Evolutionary conservation across 2,888 invertebrate genomes (phyloP), one percentile per base, ranked within the genome.

Genomic region (Rotaria macrura): DNA sequence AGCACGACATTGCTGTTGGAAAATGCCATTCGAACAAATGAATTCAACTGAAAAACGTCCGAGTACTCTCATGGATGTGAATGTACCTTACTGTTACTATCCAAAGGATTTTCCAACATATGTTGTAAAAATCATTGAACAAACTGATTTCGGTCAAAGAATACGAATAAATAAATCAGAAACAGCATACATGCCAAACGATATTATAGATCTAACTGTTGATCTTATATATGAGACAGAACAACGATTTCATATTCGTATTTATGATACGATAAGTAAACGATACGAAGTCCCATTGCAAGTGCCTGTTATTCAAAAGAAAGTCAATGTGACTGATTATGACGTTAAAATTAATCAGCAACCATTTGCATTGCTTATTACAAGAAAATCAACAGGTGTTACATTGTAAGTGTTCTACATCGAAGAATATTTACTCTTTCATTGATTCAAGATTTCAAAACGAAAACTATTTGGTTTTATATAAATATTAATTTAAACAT

Each of bases 31-130:
- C 34, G 20, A 40, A 43, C 10, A 43, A 34, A 38, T 3, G 23
- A 34, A 54, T 38, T 23, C 2, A 49, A 49, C 54, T 12, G 6
- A 2, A 17, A 52, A 49, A 47, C 54, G 43, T n/a, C 29, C 43
- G n/a, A 83, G 5, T 43, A 12, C 1, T 40, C n/a, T 43, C 23
- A 23, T 3, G 5, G 49, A 65, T 49, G 25, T 84, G 1, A 49
- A 79, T 74, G 47, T 84, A 83, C 86, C 86, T 17, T 86, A 86
- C 29, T 86, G 86, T 49, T 86, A 47, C 43, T 86, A 52, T 86
- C 86, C 86, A 25, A 54, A 74, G 25, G 83, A 86, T 72, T 86
- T 84, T 86, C 79, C 84, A 43, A 83, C 79, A n/a, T 86, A 86
- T 72, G 3, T 9, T 38, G 54, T 86, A 29, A 14, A 17, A 38